phyloP scores from a whole-genome alignment of 2,797 vertebrate genomes.

The Falco berigora region DNA sequence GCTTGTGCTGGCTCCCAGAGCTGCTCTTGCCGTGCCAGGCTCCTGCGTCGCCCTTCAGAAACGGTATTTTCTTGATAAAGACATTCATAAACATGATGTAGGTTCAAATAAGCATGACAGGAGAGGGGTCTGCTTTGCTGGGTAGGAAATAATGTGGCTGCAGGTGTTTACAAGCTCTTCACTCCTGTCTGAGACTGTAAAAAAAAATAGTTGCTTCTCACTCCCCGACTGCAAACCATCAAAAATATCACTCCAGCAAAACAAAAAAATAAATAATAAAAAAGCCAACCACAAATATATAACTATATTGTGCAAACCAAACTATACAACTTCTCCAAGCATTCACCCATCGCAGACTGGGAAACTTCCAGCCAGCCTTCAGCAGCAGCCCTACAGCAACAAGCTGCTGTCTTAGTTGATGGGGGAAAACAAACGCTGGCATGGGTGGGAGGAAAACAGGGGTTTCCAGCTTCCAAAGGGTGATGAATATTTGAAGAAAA shows the following conservation, averaged over 20 bases:
- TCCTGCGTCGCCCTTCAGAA: fast-evolving
- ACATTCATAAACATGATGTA: background rate
- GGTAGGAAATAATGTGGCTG: background rate
- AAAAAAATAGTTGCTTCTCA: background rate
- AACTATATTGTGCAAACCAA: background rate
- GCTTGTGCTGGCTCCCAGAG: background rate
- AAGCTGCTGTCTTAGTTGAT: background rate
- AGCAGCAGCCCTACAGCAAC: background rate
- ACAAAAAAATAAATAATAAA: too few species aligned
- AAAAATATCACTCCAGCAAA: background rate
- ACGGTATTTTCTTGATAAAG: background rate
- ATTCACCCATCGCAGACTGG: background rate
- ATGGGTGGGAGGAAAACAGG: background rate
- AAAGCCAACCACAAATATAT: background rate
- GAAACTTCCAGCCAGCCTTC: background rate
- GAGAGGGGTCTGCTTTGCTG: background rate
- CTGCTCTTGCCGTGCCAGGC: background rate
- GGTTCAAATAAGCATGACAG: background rate
- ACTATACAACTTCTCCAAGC: background rate
- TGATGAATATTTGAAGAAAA: background rate
- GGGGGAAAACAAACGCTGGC: background rate
- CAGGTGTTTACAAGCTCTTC: background rate
- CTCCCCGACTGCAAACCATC: background rate
- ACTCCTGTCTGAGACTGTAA: background rate
- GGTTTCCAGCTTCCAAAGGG: background rate